Evolutionary conservation across 92 coral and sea anemone species (phyloP).

Genomic region (Umimayanthus chanpuru): DNA sequence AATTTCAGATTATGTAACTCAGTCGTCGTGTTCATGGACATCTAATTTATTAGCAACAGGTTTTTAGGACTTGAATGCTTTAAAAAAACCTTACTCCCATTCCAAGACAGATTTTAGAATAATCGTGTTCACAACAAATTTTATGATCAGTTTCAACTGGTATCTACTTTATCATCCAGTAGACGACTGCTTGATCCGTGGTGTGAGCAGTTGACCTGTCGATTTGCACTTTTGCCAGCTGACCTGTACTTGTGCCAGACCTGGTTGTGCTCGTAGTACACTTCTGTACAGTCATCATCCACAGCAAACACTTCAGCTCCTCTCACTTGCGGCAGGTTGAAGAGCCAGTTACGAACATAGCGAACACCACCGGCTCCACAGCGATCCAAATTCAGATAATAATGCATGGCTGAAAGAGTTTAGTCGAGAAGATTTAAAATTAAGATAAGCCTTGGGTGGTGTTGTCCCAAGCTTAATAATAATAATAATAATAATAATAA

Average conservation of each 20-base stretch:
- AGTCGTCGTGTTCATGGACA: no score
- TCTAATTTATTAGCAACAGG: no score
- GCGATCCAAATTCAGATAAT: slow-evolving; percentile 7
- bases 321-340: slow-evolving; percentile 5
- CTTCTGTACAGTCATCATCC: neutral
- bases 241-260: slow-evolving; percentile 2
- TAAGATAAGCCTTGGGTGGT: no score
- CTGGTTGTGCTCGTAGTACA: neutral
- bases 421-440: neutral
- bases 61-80: neutral
- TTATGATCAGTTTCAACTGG: neutral
- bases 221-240: no score
- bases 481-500: no score
- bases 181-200: no score
- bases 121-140: neutral
- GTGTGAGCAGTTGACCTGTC: no score
- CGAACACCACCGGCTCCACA: slow-evolving; percentile 19
- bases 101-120: neutral
- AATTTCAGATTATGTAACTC: neutral
- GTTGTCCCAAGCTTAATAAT: no score
- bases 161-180: slow-evolving; percentile 1
- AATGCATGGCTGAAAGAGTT: neutral
- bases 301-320: slow-evolving; percentile 29
- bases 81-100: neutral
- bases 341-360: slow-evolving; percentile 10